Conservation (phyloP, 2,888 invertebrate species). For the Lithophane leautieri region DNA sequence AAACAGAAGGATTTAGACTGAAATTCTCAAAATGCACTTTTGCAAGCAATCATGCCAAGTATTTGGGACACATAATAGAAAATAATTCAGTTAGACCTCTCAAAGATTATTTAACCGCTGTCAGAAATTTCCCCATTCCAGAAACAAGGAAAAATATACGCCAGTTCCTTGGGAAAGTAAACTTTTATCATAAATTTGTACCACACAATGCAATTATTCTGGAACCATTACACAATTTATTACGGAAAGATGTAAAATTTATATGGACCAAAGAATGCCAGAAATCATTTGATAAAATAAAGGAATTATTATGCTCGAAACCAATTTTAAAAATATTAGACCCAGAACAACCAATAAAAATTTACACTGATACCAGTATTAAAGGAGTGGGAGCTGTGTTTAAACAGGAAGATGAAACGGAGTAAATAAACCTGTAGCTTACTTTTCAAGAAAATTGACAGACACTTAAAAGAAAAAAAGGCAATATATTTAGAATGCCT, state of each 20-base stretch:
- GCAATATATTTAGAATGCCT: too few relatives aligned
- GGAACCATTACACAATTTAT: conserved; percentile 3
- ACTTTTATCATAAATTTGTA: too few relatives aligned
- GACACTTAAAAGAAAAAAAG: too few relatives aligned
- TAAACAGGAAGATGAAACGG: too few relatives aligned
- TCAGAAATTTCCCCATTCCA: not conserved
- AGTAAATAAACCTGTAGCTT: too few relatives aligned
- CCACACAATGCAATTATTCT: not conserved
- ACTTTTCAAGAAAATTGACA: too few relatives aligned
- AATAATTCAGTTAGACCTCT: not conserved
- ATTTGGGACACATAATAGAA: not conserved
- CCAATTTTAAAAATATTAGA: not conserved
- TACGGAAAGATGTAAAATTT: conserved; percentile 5
- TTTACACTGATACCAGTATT: too few relatives aligned
- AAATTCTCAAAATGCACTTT: not conserved
- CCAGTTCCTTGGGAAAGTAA: not conserved
- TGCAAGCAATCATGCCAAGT: not conserved
- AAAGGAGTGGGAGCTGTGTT: too few relatives aligned
- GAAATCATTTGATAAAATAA: conserved; percentile 3
- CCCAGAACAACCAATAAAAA: not conserved
- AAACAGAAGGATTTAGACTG: not conserved
- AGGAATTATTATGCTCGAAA: not conserved
- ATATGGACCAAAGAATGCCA: not conserved
- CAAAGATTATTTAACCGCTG: not conserved
- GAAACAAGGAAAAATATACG: too few relatives aligned